phyloP scores from a whole-genome alignment of 2,888 invertebrate species.

The Strigamia maritima region DNA sequence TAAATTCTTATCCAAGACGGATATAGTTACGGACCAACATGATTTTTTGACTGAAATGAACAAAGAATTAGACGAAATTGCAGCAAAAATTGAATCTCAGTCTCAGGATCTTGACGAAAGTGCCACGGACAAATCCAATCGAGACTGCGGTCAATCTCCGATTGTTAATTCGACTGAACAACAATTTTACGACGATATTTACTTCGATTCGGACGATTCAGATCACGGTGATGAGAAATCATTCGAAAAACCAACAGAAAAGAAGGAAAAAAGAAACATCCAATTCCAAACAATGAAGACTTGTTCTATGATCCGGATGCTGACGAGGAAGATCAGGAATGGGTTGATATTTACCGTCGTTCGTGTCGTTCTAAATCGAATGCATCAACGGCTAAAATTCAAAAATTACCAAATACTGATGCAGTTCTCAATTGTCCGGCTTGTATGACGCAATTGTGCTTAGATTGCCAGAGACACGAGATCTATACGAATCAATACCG shows the following conservation, averaged over 20 bases:
- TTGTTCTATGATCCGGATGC: constrained; percentile 59
- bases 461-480: constrained; percentile 60
- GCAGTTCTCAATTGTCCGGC: constrained; percentile 62
- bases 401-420: constrained; percentile 54
- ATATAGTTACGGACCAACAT: background rate
- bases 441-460: constrained; percentile 59
- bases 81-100: constrained; percentile 17
- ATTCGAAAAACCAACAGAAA: background rate
- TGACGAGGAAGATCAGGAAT: constrained; percentile 58
- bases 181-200: constrained; percentile 45
- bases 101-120: background rate
- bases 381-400: constrained; percentile 37
- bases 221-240: background rate
- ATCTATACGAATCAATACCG: constrained; percentile 59
- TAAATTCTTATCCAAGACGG: background rate
- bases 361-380: constrained; percentile 46
- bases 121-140: background rate
- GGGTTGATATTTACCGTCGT: constrained; percentile 55
- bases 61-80: constrained; percentile 36
- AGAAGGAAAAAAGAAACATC: constrained; percentile 43
- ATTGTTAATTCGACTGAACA: too few relatives aligned
- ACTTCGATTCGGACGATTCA: constrained; percentile 47
- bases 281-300: constrained; percentile 50
- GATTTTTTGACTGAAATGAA: constrained; percentile 41
- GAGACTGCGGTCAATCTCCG: background rate